phyloP scores from a whole-genome alignment of 2,797 vertebrate genomes.

The Borostomias antarcticus region DNA sequence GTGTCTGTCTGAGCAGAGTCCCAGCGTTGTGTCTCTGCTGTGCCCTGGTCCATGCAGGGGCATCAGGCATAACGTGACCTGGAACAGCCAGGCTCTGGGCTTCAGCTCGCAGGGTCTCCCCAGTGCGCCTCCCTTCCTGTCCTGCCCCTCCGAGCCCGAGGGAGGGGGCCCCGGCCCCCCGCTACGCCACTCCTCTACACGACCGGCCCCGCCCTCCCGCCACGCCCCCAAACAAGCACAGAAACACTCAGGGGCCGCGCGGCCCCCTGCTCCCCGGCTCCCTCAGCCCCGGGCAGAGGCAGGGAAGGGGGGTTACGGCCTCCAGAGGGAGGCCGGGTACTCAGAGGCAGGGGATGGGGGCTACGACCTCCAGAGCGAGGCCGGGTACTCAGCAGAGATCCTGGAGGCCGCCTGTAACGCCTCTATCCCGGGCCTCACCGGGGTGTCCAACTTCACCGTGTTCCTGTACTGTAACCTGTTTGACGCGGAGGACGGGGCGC shows the following conservation, averaged over 20 bases:
- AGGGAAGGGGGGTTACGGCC: constrained; percentile 5
- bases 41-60: constrained; percentile 73
- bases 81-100: constrained; percentile 84
- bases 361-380: constrained; percentile 39
- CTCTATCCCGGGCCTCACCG: constrained; percentile 78
- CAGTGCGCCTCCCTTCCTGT: constrained; percentile 77
- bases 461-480: constrained; percentile 87
- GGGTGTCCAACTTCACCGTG: constrained; percentile 89
- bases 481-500: constrained; percentile 70
- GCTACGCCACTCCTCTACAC: constrained; percentile 21
- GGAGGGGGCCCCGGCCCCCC: constrained; percentile 28
- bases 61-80: constrained; percentile 85
- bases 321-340: constrained; percentile 50
- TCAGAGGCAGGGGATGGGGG: constrained; percentile 5
- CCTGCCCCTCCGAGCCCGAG: constrained; percentile 67
- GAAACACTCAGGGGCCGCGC: not conserved
- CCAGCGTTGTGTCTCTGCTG: not conserved
- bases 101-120: constrained; percentile 77
- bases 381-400: constrained; percentile 65
- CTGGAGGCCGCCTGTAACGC: constrained; percentile 86
- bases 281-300: constrained; percentile 23
- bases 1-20: not conserved
- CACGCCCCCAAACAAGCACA: constrained; percentile 31
- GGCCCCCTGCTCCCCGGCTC: constrained; percentile 29
- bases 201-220: constrained; percentile 26